Evolutionary conservation across 2,113 vertebrate genomes (phyloP).

Genomic region (Phalacrocorax aristotelis): DNA sequence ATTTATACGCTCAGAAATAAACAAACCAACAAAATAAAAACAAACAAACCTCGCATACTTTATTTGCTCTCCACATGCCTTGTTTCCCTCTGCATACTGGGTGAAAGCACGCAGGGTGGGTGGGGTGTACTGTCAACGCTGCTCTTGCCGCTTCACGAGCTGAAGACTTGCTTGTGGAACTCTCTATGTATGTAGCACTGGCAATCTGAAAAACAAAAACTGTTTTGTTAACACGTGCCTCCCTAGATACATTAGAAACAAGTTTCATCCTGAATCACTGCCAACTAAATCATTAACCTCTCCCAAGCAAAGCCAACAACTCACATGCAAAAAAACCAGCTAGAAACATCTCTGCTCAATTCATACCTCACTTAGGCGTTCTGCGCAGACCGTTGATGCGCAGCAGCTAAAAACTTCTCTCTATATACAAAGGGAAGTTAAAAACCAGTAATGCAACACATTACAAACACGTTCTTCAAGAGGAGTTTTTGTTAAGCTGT

Average conservation of each 20-base stretch:
- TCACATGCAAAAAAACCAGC: background rate
- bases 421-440: background rate
- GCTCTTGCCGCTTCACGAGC: background rate
- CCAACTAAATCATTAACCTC: background rate
- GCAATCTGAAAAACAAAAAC: constrained; percentile 57
- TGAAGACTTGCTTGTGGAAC: background rate
- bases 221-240: background rate
- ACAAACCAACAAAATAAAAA: background rate
- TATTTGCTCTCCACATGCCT: background rate
- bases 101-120: background rate
- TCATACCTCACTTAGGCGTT: rapidly evolving
- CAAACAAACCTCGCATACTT: constrained; percentile 52
- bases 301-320: background rate
- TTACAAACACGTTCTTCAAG: background rate
- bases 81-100: background rate
- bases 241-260: background rate
- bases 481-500: background rate
- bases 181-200: background rate
- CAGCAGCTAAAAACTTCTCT: background rate
- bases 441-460: background rate
- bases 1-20: constrained; percentile 4
- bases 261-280: background rate
- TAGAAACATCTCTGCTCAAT: background rate
- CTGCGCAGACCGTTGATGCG: rapidly evolving
- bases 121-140: background rate